Percentiles rank a stretch among this genome's conserved stretches.
phyloP scores from a whole-genome alignment of 1,140 invertebrate genomes.

The Zophobas morio region DNA sequence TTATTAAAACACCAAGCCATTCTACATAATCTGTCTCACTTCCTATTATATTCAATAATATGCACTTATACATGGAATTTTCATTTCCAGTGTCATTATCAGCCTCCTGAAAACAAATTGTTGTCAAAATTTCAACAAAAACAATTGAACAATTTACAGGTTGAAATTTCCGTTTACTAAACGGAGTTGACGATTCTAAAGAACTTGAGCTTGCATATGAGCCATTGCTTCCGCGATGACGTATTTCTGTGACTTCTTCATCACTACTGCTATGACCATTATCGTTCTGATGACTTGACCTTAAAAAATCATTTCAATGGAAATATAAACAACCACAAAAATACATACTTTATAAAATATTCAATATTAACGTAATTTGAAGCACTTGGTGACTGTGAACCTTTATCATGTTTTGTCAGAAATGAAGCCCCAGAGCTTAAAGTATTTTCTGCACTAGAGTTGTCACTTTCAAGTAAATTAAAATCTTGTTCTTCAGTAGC shows the following conservation, averaged over 20 bases:
- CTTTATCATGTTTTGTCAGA: constrained; percentile 68
- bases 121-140: background rate
- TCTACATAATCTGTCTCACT: constrained; percentile 93
- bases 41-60: constrained; percentile 90
- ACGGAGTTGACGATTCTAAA: constrained; percentile 66
- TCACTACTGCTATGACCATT: constrained; percentile 65
- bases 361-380: constrained; percentile 93
- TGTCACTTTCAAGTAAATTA: constrained; percentile 68
- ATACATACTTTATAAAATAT: constrained; percentile 86
- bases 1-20: constrained; percentile 88
- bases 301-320: constrained; percentile 22
- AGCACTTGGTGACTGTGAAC: constrained; percentile 79
- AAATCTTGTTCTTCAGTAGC: constrained; percentile 81
- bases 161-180: constrained; percentile 64
- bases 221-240: constrained; percentile 61
- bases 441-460: constrained; percentile 74
- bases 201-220: constrained; percentile 68
- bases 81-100: constrained; percentile 77
- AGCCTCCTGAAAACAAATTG: constrained; percentile 56
- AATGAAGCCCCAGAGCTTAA: constrained; percentile 76
- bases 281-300: constrained; percentile 58
- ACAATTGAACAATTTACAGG: constrained; percentile 55
- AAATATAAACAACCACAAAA: constrained; percentile 1
- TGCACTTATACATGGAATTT: constrained; percentile 85
- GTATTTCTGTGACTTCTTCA: constrained; percentile 66